Evolutionary conservation across 2,888 invertebrate species (phyloP), one percentile per base, ranked within the genome.

Genomic region (Leucoma salicis): DNA sequence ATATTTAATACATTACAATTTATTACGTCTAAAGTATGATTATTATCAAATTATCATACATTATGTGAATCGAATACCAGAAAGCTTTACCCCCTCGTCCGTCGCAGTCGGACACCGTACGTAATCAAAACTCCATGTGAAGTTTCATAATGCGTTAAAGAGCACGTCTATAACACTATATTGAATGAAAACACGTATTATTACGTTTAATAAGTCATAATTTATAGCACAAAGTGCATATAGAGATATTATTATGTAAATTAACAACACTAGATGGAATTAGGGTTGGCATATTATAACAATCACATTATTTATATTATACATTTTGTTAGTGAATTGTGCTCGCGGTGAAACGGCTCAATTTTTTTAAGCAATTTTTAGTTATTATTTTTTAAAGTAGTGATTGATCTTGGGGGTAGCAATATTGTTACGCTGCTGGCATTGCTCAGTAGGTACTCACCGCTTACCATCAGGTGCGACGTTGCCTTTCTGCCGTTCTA

Each of bases 131-230:
- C 43, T 51, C 13, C 33, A 50, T 50, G 43, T 16, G 47, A 37
- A 39, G 12, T 63, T 56, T 47, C 53, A 47, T 59, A 63, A 58
- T 53, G 38, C 50, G 46, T 52, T 54, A 46, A 52, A 54, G 3
- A 46, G 45, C 54, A 37, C 37, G 37, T 46, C 31, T 52, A 46
- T 52, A 57, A 43, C 36, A 47, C 48, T 49, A 43, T 46, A 36
- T 61, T 53, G 48, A 55, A 68, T 68, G 68, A 64, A 60, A 57
- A 60, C 50, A 43, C 42, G 46, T 36, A 47, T 67, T 63, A 70
- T 62, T 70, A 67, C 49, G 44, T 45, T 57, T 65, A 70, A 66
- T 67, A 61, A 46, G 51, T 54, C 57, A 50, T 56, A 38, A 57
- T 70, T 67, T 72, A 66, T 69, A 62, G 53, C 55, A 52, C 55